phyloP scores from a whole-genome alignment of 2,797 vertebrate species.

The Microctenopoma steveboyesi region DNA sequence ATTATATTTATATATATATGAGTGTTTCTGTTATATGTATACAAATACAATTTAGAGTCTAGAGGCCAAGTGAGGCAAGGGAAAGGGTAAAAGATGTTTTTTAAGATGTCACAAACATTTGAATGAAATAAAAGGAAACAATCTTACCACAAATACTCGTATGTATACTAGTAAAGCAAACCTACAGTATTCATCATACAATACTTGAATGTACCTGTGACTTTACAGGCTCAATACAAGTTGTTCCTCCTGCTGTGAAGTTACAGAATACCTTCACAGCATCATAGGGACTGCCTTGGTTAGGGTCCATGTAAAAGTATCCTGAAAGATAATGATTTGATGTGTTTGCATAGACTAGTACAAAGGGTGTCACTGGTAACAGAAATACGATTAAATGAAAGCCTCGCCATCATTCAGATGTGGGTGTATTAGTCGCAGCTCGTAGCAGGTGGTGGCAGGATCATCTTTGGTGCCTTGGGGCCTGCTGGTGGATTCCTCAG shows the following conservation, averaged over 20 bases:
- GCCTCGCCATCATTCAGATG: constrained; percentile 77
- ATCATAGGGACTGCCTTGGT: constrained; percentile 83
- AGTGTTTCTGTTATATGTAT: too few relatives aligned
- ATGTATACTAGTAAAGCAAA: neutral
- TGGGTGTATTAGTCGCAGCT: constrained; percentile 75
- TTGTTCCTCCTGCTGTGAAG: constrained; percentile 83
- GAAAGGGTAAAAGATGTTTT: too few relatives aligned
- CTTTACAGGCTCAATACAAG: constrained; percentile 77
- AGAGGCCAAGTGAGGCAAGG: too few relatives aligned
- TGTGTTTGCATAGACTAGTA: neutral
- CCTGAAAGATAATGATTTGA: constrained; percentile 64
- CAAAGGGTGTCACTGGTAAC: neutral
- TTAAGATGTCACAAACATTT: too few relatives aligned
- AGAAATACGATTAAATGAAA: neutral
- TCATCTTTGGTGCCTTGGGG: constrained; percentile 74
- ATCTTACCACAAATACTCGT: neutral
- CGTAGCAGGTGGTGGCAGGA: constrained; percentile 81
- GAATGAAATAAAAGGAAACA: too few relatives aligned
- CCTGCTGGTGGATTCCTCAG: constrained; percentile 51
- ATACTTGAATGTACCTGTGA: constrained; percentile 67
- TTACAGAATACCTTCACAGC: constrained; percentile 84
- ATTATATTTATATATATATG: too few relatives aligned
- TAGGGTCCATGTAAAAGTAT: constrained; percentile 84
- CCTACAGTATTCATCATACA: neutral
- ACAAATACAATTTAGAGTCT: too few relatives aligned